Conservation (phyloP, 2,113 vertebrate genomes). For the Mesocricetus auratus region DNA sequence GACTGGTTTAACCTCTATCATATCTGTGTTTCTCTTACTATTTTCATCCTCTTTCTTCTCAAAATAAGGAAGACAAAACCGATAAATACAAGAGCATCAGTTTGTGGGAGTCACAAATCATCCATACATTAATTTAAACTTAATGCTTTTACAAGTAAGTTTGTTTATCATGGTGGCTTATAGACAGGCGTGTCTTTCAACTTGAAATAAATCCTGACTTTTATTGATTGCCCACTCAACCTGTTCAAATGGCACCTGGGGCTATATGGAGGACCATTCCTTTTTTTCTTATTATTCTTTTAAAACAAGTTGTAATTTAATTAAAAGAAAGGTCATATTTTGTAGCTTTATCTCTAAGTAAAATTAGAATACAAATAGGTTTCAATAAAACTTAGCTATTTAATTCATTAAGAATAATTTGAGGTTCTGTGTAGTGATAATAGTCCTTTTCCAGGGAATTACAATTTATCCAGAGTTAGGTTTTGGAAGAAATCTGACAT, state of each 20-base stretch:
- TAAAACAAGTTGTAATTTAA: not conserved
- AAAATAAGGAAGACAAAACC: not conserved
- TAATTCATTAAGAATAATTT: not conserved
- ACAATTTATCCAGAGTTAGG: not conserved
- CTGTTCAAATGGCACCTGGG: not conserved
- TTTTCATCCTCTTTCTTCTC: conserved; percentile 4
- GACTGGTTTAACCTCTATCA: not conserved
- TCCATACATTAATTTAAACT: not conserved
- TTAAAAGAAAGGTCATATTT: not conserved
- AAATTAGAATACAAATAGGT: not conserved
- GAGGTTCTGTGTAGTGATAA: not conserved
- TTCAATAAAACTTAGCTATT: not conserved
- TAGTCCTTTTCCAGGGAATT: not conserved
- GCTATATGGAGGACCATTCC: not conserved
- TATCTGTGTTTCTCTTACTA: not conserved
- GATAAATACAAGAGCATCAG: not conserved
- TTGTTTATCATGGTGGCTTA: not conserved
- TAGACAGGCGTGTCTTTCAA: not conserved
- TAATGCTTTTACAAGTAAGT: not conserved
- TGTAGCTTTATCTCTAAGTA: not conserved
- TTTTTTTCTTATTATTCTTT: not conserved
- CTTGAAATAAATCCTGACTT: not conserved
- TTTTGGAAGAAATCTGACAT: conserved; percentile 27
- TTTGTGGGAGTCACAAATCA: not conserved
- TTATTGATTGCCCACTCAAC: not conserved